Conservation (phyloP, 2,797 vertebrate genomes). For the Brachymystax lenok region DNA sequence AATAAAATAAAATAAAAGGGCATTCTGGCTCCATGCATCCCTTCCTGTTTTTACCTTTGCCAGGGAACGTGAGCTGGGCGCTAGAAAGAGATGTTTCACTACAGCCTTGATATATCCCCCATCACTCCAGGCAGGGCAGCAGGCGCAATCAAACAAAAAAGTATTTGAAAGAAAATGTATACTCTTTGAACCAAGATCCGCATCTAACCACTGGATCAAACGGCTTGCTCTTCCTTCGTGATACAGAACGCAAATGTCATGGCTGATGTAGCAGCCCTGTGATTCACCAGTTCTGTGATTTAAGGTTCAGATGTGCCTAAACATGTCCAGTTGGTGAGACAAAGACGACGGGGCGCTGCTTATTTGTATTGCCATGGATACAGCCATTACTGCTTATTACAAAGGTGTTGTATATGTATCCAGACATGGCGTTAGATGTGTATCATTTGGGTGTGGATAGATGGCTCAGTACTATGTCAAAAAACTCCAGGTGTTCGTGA, state of each 20-base stretch:
- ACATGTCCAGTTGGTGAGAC: neutral
- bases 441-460: neutral
- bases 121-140: neutral
- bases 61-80: neutral
- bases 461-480: neutral
- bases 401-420: neutral
- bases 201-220: neutral
- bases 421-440: neutral
- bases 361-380: slow-evolving; percentile 9
- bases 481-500: neutral
- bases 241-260: neutral
- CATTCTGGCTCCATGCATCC: slow-evolving; percentile 20
- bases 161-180: no score
- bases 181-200: neutral
- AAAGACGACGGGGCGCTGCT: neutral
- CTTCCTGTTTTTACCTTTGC: slow-evolving; percentile 43
- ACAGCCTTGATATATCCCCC: neutral
- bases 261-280: neutral
- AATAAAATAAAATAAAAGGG: neutral
- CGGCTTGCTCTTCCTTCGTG: neutral
- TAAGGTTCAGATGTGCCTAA: neutral
- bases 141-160: no score
- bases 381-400: slow-evolving; percentile 12
- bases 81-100: neutral
- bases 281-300: slow-evolving; percentile 7